Base-by-base conservation (phyloP, 2,888 invertebrate genomes). In the Leptinotarsa rubiginosa region DNA sequence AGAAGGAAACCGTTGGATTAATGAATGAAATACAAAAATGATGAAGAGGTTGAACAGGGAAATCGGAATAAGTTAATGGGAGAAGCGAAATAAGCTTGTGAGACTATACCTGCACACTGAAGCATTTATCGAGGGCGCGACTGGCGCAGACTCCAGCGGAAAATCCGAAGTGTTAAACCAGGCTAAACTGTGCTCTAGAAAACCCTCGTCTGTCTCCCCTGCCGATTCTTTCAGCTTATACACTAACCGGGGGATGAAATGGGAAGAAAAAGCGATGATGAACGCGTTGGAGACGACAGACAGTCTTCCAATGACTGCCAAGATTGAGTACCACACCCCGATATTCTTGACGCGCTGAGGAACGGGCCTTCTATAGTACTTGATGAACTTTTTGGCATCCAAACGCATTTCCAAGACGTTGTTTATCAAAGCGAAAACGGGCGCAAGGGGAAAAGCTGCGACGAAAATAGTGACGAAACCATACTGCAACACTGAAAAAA, bases 381-480 rank as follows among this genome's bases (percentile, higher is more conserved):
- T 92, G 10, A 95, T 89, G 86, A 95, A 93, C 87, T 96, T 96
- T 80, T 93, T 92, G 31, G 95, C 96, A 87, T 96, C 96, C 73
- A 95, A 87, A 41, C 96, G 90, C 89, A 96, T 94, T 88, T 96
- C 96, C 65, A 96, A 88, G 25, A 95, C 89, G 86, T 96, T 96
- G 86, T 96, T 96, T 47, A 95, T 87, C 52, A 96, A 88, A 1
- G 96, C 95, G 87, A 96, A 93, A 1, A 96, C 86, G 1, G 96
- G 96, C 0, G 95, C 96, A 77, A 96, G 85, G 0, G 96, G 96
- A 87, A 96, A 96, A 1, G 96, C 96, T 49, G 94, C 92, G 41
- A 96, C 95, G 84, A 96, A 96, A 62, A 96, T 90, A 0, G 95
- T 96, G 41, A 95, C 92, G 84, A 96, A 96, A 3, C 96, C 96